Base-by-base conservation (phyloP, 2,797 vertebrate species). In the Myoxocephalus aenaeus region DNA sequence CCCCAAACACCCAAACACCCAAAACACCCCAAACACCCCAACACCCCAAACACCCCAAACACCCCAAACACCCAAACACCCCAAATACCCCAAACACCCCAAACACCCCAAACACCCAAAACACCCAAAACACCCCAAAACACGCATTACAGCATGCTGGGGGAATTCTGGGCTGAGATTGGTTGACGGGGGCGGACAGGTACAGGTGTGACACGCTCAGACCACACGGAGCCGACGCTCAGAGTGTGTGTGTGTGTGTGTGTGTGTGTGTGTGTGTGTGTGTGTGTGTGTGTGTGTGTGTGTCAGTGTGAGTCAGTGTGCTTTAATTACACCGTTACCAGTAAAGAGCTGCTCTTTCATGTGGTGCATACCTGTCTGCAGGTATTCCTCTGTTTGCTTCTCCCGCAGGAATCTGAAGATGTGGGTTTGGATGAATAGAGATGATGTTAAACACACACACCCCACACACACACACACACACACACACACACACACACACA, bases 341-440 rank as follows among this genome's bases (percentile, higher is more conserved):
- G 32, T 76, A 78, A 75, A 77, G 65, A 50, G 65, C n/a, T 34
- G 27, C n/a, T 29, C 80, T 91, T 89, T 93, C 36, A 92, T 93
- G 91, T 88, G 87, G 88, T 88, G 48, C 82, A 65, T 85, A 90
- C 87, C 83, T 89, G 88, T 87, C 73, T 87, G 71, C 83, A 89
- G 88, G 85, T 87, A 84, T 61, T 63, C 62, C 42, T 64, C 42
- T 48, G 46, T 48, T 44, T 48, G 46, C 46, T 20, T 20, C 15
- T 18, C 40, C 25, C 7, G 25, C n/a, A 17, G 38, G 38, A 18
- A 29, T 64, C 22, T 29, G 40, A 64, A 10, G 8, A 14, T 42
- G 61, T 27, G 22, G 15, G 5, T 40, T 40, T 27, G 18, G 22
- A 54, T 14, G 14, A 12, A 27, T 27, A 27, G 25, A 27, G 25